A percentile compares a stretch with the other conserved stretches of the same genome.
These are phyloP conservation scores for Daboia siamensis DNA, from an alignment of 2,113 vertebrate genomes.

Conservation along the genomic window DNA sequence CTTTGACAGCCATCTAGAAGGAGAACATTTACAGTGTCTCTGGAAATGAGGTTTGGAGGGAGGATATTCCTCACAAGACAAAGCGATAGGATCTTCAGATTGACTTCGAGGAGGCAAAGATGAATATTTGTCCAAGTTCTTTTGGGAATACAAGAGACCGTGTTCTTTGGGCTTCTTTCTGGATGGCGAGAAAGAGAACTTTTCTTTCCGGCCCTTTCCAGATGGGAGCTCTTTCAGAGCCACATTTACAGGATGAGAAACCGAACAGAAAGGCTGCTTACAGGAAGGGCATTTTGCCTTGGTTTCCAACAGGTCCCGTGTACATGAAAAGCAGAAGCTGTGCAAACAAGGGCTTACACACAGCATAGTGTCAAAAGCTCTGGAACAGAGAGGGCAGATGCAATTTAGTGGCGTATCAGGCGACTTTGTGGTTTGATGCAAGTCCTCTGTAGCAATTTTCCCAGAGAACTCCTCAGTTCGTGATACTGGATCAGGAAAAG, in stretches of 20 bases:
- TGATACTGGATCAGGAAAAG: constrained; percentile 68
- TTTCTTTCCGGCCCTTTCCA: neutral
- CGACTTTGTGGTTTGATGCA: constrained; percentile 60
- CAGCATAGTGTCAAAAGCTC: constrained; percentile 78
- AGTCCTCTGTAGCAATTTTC: constrained; percentile 61
- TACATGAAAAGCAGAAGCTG: constrained; percentile 84
- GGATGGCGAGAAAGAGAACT: neutral
- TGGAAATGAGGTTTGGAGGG: constrained; percentile 6
- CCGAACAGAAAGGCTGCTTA: constrained; percentile 82
- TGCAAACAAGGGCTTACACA: constrained; percentile 81
- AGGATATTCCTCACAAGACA: constrained; percentile 52
- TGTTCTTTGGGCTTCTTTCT: neutral
- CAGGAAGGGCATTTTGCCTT: constrained; percentile 83
- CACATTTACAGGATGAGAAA: constrained; percentile 81
- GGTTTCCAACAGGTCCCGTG: constrained; percentile 85
- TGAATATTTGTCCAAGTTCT: too few relatives aligned
- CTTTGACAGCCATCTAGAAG: constrained; percentile 30
- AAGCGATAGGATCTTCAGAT: constrained; percentile 78
- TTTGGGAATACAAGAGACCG: neutral
- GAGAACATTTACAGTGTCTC: constrained; percentile 23
- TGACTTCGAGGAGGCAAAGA: constrained; percentile 64
- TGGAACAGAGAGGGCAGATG: constrained; percentile 83
- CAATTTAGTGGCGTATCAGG: constrained; percentile 79
- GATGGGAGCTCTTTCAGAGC: neutral
- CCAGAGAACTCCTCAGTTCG: constrained; percentile 71